These are phyloP conservation scores for Stenurella melanura DNA, from an alignment of 2,888 invertebrate species.

Conservation along the genomic window DNA sequence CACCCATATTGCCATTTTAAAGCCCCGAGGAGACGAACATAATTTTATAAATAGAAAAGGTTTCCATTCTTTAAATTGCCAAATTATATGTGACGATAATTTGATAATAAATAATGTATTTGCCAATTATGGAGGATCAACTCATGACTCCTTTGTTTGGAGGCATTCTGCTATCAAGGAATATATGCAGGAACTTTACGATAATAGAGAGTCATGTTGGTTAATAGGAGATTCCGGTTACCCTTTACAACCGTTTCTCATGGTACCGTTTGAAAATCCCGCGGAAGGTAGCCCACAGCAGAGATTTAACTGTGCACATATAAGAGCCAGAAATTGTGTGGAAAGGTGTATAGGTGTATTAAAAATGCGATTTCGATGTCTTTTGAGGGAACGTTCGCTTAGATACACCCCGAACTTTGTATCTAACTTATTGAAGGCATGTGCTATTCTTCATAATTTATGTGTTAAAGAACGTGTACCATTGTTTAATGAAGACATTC, in stretches of 20 bases:
- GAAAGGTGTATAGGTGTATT: background rate
- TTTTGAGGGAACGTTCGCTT: no score
- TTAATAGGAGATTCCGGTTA: conserved; percentile 9
- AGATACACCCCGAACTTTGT: no score
- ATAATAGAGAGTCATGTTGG: background rate
- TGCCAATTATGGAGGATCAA: conserved; percentile 1
- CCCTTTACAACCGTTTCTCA: background rate
- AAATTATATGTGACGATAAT: conserved; percentile 20
- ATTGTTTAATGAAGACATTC: no score
- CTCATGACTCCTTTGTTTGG: conserved; percentile 20
- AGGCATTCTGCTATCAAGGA: background rate
- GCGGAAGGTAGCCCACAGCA: background rate
- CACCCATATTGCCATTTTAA: conserved; percentile 38
- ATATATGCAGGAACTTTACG: background rate
- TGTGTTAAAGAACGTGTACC: no score
- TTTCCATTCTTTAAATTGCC: conserved; percentile 18
- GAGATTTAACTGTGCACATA: background rate
- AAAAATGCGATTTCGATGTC: background rate
- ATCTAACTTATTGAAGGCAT: no score
- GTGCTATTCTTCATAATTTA: no score
- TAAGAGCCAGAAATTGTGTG: background rate
- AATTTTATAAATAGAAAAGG: conserved; percentile 34
- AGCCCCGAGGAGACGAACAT: conserved; percentile 40
- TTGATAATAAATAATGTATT: background rate
- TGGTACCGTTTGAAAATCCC: background rate